These are phyloP conservation scores for Chymomyza amoena DNA, from an alignment of 2,888 invertebrate genomes.

Conservation along the genomic window DNA sequence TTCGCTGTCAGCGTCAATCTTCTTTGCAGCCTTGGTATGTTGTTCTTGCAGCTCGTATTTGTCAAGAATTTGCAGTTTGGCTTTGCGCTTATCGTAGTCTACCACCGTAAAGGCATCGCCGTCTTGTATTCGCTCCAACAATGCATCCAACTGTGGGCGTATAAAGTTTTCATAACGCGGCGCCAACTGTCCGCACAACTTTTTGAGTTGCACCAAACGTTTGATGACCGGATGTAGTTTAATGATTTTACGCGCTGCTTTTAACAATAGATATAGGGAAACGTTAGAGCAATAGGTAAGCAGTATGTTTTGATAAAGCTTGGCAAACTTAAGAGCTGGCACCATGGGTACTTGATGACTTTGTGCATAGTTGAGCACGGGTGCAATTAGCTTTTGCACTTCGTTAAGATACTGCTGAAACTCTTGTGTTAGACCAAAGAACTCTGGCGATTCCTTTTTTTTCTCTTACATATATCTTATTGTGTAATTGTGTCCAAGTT, in stretches of 20 bases:
- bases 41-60: constrained; percentile 34
- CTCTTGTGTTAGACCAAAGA: constrained; percentile 87
- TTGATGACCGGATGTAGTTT: constrained; percentile 94
- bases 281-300: constrained; percentile 92
- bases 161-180: constrained; percentile 85
- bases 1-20: constrained; percentile 74
- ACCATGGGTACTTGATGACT: constrained; percentile 83
- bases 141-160: constrained; percentile 83
- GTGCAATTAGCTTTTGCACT: constrained; percentile 83
- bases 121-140: constrained; percentile 81
- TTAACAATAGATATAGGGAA: constrained; percentile 90
- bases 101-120: constrained; percentile 69
- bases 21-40: constrained; percentile 30
- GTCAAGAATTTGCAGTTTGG: constrained; percentile 55
- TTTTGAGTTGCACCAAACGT: constrained; percentile 88
- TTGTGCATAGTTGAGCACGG: constrained; percentile 83
- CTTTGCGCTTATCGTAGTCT: constrained; percentile 44
- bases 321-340: constrained; percentile 85
- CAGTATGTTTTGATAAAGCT: constrained; percentile 84
- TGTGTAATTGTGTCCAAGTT: too few relatives aligned
- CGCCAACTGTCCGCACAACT: constrained; percentile 87
- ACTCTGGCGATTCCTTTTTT: constrained; percentile 94
- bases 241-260: constrained; percentile 85
- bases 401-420: constrained; percentile 86
- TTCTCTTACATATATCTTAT: too few relatives aligned